Percentiles rank a stretch among this genome's conserved stretches.
These are phyloP conservation scores for Mamestra configurata DNA, from an alignment of 1,140 invertebrate species.

Conservation along the genomic window DNA sequence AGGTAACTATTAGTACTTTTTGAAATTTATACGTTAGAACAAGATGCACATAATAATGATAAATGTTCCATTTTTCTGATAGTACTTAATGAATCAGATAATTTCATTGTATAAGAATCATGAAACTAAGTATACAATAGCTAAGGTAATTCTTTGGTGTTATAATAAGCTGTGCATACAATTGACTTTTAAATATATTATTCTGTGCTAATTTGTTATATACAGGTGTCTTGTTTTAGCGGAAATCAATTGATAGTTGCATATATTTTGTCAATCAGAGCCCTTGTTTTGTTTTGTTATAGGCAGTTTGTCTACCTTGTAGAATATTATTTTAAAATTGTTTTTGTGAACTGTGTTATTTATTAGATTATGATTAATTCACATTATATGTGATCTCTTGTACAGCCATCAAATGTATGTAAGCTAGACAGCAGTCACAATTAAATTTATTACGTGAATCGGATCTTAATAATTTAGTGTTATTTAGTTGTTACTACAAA, in stretches of 20 bases:
- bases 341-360: conserved; percentile 38
- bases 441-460: conserved; percentile 34
- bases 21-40: conserved; percentile 62
- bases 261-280: conserved; percentile 18
- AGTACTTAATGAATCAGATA: neutral
- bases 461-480: conserved; percentile 42
- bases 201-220: conserved; percentile 40
- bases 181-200: conserved; percentile 35
- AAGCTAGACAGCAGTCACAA: conserved; percentile 24
- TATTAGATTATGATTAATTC: conserved; percentile 37
- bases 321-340: conserved; percentile 36
- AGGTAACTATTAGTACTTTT: conserved; percentile 58
- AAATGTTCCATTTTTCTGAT: conserved; percentile 25
- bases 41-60: conserved; percentile 44
- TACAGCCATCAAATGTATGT: conserved; percentile 21
- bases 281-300: conserved; percentile 41
- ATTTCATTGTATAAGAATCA: conserved; percentile 15
- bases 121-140: conserved; percentile 40
- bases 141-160: conserved; percentile 47
- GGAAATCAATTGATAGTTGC: neutral
- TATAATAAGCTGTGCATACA: conserved; percentile 42
- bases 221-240: conserved; percentile 45
- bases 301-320: conserved; percentile 45
- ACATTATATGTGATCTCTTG: conserved; percentile 22
- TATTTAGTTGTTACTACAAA: conserved; percentile 32